Base-by-base conservation (phyloP, 1,140 invertebrate species). In the Papilio aristodemus region DNA sequence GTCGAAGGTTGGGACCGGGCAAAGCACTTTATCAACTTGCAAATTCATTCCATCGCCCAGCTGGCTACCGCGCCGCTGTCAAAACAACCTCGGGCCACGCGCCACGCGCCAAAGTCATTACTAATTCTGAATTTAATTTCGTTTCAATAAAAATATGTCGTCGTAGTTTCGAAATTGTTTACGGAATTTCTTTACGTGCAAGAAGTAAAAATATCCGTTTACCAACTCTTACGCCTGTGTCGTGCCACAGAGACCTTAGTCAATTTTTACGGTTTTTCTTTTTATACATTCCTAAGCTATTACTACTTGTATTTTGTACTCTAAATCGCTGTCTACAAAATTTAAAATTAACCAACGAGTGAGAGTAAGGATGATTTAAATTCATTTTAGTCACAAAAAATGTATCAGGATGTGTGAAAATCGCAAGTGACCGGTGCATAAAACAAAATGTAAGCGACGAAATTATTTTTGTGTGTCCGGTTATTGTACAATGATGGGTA, bases 31-130 rank as follows among this genome's bases (percentile, higher is more conserved):
- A 79, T 83, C 76, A 76, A 83, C 75, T 77, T 77, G 77, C 73
- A 78, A 83, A 83, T 80, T 80, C 73, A 78, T 79, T 76, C 74
- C 66, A 74, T 43, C 64, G 72, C 41, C 67, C 81, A 79, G 72
- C 71, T 79, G 73, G 71, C 66, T 62, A 19, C 46, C 46, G 17
- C 6, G n/a, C 27, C 59, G 59, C 63, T 73, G 63, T 78, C 76
- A 81, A 78, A 80, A 81, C 77, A 83, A 80, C 67, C 59, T 37
- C 63, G 22, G 25, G 19, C 19, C 46, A 14, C 41, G 11, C 54
- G 11, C 54, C 67, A 46, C 57, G 39, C 39, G 62, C 57, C 64
- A 46, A 54, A 54, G 27, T 19, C 59, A 62, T 62, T 62, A 62
- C 68, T 46, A 70, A 68, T 67, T 68, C 46, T 11, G 41, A 68